Evolutionary conservation across 2,797 vertebrate genomes (phyloP).

Genomic region (Clarias platycephalus): DNA sequence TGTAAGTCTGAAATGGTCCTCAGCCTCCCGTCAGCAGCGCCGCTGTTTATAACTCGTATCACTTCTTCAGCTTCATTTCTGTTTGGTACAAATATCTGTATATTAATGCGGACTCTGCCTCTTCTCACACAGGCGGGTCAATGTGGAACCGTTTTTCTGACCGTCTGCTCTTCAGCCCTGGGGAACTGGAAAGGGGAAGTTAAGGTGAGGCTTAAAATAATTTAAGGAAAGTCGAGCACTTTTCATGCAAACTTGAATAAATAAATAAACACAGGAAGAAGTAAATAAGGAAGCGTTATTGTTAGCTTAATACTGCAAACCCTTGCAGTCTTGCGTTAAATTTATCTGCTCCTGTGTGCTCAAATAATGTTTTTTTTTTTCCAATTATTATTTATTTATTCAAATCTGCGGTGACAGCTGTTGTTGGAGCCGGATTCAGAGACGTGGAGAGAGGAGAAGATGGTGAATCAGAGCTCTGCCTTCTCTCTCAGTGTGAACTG

Average conservation of each 20-base stretch:
- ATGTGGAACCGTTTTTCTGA: neutral
- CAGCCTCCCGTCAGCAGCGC: neutral
- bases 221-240: conserved; percentile 33
- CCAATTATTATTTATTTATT: conserved; percentile 47
- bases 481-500: conserved; percentile 65
- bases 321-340: neutral
- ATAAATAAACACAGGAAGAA: neutral
- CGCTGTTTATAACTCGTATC: neutral
- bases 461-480: conserved; percentile 24
- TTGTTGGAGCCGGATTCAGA: conserved; percentile 49
- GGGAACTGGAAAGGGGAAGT: conserved; percentile 49
- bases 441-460: neutral
- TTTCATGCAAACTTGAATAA: conserved; percentile 18
- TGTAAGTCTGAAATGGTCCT: neutral
- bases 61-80: neutral
- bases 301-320: conserved; percentile 11
- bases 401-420: conserved; percentile 72
- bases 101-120: neutral
- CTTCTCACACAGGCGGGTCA: neutral
- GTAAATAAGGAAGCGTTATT: conserved; percentile 4
- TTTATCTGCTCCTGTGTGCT: neutral
- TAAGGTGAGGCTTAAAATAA: conserved; percentile 38
- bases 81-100: neutral
- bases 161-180: conserved; percentile 14
- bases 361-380: neutral